Conservation (phyloP, 1,140 invertebrate genomes). For the Eubasilissa regina region DNA sequence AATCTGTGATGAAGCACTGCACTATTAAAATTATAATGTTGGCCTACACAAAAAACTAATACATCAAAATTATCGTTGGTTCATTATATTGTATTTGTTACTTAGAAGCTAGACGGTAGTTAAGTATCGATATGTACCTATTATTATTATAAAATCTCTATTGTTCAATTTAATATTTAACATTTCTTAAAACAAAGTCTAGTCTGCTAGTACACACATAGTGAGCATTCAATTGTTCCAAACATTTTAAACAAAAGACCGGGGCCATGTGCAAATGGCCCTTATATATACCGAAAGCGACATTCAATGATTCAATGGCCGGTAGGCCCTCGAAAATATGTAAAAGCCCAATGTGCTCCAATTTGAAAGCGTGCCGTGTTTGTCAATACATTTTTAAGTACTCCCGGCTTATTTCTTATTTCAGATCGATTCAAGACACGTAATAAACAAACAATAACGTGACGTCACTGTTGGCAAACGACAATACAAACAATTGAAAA, state of each 20-base stretch:
- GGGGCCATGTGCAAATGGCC: slow-evolving; percentile 23
- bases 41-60: too few species aligned
- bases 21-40: too few species aligned
- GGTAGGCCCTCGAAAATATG: background rate
- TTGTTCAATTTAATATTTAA: too few species aligned
- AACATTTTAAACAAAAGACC: slow-evolving; percentile 18
- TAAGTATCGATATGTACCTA: too few species aligned
- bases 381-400: slow-evolving; percentile 37
- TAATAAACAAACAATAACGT: slow-evolving; percentile 49
- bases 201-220: background rate
- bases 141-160: too few species aligned
- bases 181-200: too few species aligned
- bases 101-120: too few species aligned
- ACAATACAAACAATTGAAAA: slow-evolving; percentile 47
- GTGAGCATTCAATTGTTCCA: slow-evolving; percentile 20
- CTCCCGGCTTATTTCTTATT: background rate
- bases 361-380: slow-evolving; percentile 41
- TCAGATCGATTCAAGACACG: slow-evolving; percentile 33
- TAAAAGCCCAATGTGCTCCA: slow-evolving; percentile 22
- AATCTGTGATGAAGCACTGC: too few species aligned
- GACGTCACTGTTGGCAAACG: slow-evolving; percentile 27
- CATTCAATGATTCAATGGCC: slow-evolving; percentile 1
- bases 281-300: background rate
- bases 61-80: too few species aligned
- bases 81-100: too few species aligned